A percentile compares a stretch with the other conserved stretches of the same genome.
These are phyloP conservation scores for Datnioides undecimradiatus DNA, from an alignment of 2,113 vertebrate genomes.

Conservation along the genomic window DNA sequence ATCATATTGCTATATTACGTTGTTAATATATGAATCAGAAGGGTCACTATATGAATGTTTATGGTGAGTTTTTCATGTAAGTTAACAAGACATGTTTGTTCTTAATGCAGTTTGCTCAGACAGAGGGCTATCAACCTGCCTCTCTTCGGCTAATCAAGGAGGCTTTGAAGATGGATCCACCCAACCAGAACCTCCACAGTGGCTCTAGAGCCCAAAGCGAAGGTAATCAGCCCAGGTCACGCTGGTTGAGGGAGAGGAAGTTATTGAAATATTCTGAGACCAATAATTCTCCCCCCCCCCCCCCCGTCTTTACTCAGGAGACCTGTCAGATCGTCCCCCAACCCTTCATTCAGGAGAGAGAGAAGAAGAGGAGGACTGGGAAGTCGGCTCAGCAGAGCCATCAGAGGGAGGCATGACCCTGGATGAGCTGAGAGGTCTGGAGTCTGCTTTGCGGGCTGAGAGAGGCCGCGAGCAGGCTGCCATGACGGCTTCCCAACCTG, in stretches of 20 bases:
- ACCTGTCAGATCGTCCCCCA: constrained; percentile 58
- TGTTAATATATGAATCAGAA: background rate
- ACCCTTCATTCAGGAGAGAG: constrained; percentile 50
- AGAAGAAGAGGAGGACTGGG: constrained; percentile 76
- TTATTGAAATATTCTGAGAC: constrained; percentile 18
- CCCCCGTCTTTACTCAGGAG: constrained; percentile 60
- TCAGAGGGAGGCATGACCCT: constrained; percentile 74
- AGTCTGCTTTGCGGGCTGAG: constrained; percentile 82
- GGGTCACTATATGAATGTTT: background rate
- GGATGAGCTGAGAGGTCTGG: constrained; percentile 82
- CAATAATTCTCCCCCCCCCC: background rate
- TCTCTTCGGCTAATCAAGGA: constrained; percentile 84
- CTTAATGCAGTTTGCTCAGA: constrained; percentile 66
- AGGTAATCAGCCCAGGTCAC: constrained; percentile 64
- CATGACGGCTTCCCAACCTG: constrained; percentile 49
- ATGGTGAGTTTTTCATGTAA: background rate
- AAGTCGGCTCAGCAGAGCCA: constrained; percentile 66
- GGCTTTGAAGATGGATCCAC: constrained; percentile 82
- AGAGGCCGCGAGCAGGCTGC: constrained; percentile 75
- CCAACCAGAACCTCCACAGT: constrained; percentile 66
- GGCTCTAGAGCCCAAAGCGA: constrained; percentile 68
- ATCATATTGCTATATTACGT: background rate
- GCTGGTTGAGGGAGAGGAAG: constrained; percentile 17
- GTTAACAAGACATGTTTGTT: background rate
- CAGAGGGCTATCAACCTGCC: constrained; percentile 82